A percentile compares a stretch with the other conserved stretches of the same genome.
Evolutionary conservation across 2,113 vertebrate species (phyloP).

Genomic region (Laticauda laticaudata): DNA sequence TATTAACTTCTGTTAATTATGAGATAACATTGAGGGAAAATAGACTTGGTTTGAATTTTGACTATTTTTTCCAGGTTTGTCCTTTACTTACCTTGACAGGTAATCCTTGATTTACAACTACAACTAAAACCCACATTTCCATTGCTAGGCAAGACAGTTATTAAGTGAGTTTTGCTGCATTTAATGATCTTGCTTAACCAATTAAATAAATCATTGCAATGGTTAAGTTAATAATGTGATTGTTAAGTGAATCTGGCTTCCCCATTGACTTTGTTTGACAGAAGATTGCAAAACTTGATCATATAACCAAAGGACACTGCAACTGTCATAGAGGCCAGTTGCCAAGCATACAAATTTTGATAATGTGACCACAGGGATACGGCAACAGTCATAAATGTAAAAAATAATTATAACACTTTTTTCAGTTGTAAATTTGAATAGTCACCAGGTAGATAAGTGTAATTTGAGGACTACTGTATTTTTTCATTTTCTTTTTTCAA

Average conservation of each 20-base stretch:
- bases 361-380: neutral
- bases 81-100: neutral
- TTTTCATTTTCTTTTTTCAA: neutral
- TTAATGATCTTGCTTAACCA: neutral
- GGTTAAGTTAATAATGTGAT: neutral
- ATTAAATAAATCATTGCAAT: no score
- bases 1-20: neutral
- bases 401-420: neutral
- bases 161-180: neutral
- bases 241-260: neutral
- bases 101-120: neutral
- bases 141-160: neutral
- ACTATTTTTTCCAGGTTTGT: neutral
- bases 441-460: neutral
- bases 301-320: neutral
- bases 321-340: neutral
- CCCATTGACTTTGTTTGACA: neutral
- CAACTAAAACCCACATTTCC: neutral
- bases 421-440: neutral
- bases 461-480: neutral
- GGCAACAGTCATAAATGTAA: neutral
- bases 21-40: neutral
- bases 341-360: neutral
- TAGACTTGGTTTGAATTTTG: neutral
- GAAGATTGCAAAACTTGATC: neutral